Base-by-base conservation (phyloP, 2,113 vertebrate genomes). In the Percopsis transmontana region DNA sequence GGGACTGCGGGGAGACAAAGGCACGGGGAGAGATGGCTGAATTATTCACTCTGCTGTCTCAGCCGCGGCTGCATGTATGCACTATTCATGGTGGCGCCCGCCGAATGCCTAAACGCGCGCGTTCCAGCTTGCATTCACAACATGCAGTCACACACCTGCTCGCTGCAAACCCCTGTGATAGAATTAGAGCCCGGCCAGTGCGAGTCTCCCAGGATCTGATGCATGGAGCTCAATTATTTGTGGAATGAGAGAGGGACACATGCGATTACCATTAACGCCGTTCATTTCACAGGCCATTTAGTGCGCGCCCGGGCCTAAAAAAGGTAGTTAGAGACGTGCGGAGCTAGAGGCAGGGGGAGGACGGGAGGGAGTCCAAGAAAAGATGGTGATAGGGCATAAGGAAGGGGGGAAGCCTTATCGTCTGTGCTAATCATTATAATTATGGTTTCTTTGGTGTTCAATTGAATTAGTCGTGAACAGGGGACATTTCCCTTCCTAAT, bases 1-100 rank as follows among this genome's bases (percentile, higher is more conserved):
- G 97, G 97, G 81, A 99, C 97, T 99, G 80, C 21, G 48, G 58
- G 53, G 56, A 77, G 63, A 62, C 44, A 70, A 56, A 74, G 70
- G 70, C 39, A 85, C 58, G 82, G 1, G 40, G 68, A 64, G 24
- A 50, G 56, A 45, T 24, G 44, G 58, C 72, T 81, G 19, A 85
- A 87, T 82, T 67, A 87, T 80, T 83, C 40, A 85, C 41, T n/a
- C 16, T 71, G 66, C 78, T 65, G 62, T 77, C 71, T 81, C 74
- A 82, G 79, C 68, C 76, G 54, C 72, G 57, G 21, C 69, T 56
- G 23, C 38, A n/a, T 13, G 19, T 6, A 56, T 47, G 53, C 70
- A 76, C 50, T 70, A 76, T 65, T 86, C 57, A 82, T 85, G 72
- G 15, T 18, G 55, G 50, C 51, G 61, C 27, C 40, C 58, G 21